Evolutionary conservation across 2,797 vertebrate species (phyloP).

Genomic region (Apogon talboti): DNA sequence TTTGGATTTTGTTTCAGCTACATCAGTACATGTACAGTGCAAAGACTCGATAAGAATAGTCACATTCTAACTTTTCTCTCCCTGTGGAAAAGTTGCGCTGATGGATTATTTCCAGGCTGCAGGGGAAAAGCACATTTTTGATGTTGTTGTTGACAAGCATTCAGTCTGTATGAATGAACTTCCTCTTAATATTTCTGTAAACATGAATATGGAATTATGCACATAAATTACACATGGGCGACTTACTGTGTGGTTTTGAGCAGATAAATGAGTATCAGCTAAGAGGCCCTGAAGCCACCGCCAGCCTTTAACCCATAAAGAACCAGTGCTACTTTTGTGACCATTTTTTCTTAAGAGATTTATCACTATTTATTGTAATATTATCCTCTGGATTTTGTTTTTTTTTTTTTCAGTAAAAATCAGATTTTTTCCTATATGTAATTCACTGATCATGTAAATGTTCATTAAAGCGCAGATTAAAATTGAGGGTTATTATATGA

Average conservation of each 20-base stretch:
- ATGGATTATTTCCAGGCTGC: slow-evolving; percentile 34
- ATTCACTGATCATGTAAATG: no score
- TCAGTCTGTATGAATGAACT: slow-evolving; percentile 9
- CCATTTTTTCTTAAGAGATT: no score
- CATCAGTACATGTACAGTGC: slow-evolving; percentile 15
- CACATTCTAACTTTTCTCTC: slow-evolving; percentile 21
- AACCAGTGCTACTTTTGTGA: no score
- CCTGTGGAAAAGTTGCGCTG: slow-evolving; percentile 26
- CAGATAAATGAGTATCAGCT: slow-evolving; percentile 15
- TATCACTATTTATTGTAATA: background rate
- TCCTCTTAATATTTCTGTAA: slow-evolving; percentile 18
- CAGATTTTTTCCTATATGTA: no score
- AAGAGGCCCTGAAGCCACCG: slow-evolving; percentile 9
- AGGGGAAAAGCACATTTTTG: slow-evolving; percentile 14
- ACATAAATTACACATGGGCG: slow-evolving; percentile 17
- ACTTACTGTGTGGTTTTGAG: slow-evolving; percentile 28
- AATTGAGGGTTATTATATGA: no score
- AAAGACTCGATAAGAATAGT: slow-evolving; percentile 19
- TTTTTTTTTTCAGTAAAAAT: no score
- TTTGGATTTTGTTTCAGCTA: background rate
- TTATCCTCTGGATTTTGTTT: no score
- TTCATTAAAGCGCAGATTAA: no score
- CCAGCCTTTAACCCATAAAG: slow-evolving; percentile 4
- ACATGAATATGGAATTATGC: slow-evolving; percentile 35
- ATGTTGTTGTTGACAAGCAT: slow-evolving; percentile 24